These are phyloP conservation scores for Chrysoperla carnea DNA, from an alignment of 1,140 invertebrate genomes.

Conservation along the genomic window DNA sequence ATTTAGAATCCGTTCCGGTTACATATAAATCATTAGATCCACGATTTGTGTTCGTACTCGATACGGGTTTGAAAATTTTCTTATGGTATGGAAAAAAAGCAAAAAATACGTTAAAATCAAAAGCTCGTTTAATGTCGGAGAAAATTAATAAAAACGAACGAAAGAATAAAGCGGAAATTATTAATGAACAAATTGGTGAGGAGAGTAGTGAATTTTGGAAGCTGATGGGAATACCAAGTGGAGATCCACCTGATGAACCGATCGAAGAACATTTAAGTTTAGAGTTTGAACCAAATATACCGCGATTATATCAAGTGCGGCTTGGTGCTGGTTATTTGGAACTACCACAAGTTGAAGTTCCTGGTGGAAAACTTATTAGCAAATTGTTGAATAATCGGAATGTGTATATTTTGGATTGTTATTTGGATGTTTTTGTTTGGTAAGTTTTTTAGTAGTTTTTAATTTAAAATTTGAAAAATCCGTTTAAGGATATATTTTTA, in stretches of 20 bases:
- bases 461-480: background rate
- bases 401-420: slow-evolving; percentile 95
- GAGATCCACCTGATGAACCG: slow-evolving; percentile 17
- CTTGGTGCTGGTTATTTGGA: slow-evolving; percentile 98
- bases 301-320: slow-evolving; percentile 82
- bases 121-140: slow-evolving; percentile 86
- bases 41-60: slow-evolving; percentile 81
- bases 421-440: slow-evolving; percentile 96
- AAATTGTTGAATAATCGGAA: slow-evolving; percentile 75
- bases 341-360: slow-evolving; percentile 84
- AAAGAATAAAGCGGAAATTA: slow-evolving; percentile 85
- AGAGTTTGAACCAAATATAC: slow-evolving; percentile 54
- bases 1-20: slow-evolving; percentile 78
- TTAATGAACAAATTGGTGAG: slow-evolving; percentile 62
- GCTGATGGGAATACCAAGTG: slow-evolving; percentile 35
- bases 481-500: slow-evolving; percentile 1
- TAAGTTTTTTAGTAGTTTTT: slow-evolving; percentile 22
- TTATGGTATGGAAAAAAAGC: slow-evolving; percentile 87
- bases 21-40: slow-evolving; percentile 62
- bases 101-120: slow-evolving; percentile 90
- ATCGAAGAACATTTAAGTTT: slow-evolving; percentile 62
- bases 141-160: slow-evolving; percentile 99
- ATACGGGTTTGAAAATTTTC: slow-evolving; percentile 72
- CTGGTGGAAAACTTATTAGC: slow-evolving; percentile 54
- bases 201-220: slow-evolving; percentile 79